Evolutionary conservation across 2,888 invertebrate genomes (phyloP).

Genomic region (Euspilapteryx auroguttella): DNA sequence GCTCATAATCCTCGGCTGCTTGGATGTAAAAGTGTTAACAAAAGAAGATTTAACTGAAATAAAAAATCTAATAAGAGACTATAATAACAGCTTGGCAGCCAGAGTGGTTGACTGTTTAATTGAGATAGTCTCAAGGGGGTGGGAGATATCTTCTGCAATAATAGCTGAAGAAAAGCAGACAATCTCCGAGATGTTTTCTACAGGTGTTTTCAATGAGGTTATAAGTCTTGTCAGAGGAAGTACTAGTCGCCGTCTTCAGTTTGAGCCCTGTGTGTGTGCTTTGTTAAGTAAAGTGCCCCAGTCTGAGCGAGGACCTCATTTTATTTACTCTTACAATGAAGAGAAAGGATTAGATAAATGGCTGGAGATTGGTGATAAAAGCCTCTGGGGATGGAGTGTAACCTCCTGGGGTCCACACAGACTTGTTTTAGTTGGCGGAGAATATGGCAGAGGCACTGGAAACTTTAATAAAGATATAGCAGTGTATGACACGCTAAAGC

Average conservation of each 20-base stretch:
- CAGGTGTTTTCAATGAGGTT: slow-evolving; percentile 29
- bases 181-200: slow-evolving; percentile 22
- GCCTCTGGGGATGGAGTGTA: slow-evolving; percentile 46
- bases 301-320: slow-evolving; percentile 18
- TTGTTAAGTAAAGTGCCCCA: slow-evolving; percentile 19
- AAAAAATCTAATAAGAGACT: slow-evolving; percentile 14
- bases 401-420: slow-evolving; percentile 29
- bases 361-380: slow-evolving; percentile 32
- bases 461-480: slow-evolving; percentile 30
- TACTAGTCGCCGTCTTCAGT: slow-evolving; percentile 16
- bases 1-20: slow-evolving; percentile 28
- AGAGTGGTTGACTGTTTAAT: slow-evolving; percentile 27
- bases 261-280: slow-evolving; percentile 23
- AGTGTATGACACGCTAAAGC: slow-evolving; percentile 29
- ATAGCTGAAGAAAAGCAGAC: slow-evolving; percentile 13
- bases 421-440: slow-evolving; percentile 35
- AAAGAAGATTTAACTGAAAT: slow-evolving; percentile 21
- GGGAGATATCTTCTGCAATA: slow-evolving; percentile 11
- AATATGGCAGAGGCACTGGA: slow-evolving; percentile 35
- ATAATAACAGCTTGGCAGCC: slow-evolving; percentile 20
- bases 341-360: slow-evolving; percentile 24
- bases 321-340: slow-evolving; percentile 22
- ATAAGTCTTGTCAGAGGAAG: slow-evolving; percentile 20
- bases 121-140: slow-evolving; percentile 13
- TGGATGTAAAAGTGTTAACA: slow-evolving; percentile 25